Base-by-base conservation (phyloP, 2,797 vertebrate genomes). In the Champsocephalus gunnari region DNA sequence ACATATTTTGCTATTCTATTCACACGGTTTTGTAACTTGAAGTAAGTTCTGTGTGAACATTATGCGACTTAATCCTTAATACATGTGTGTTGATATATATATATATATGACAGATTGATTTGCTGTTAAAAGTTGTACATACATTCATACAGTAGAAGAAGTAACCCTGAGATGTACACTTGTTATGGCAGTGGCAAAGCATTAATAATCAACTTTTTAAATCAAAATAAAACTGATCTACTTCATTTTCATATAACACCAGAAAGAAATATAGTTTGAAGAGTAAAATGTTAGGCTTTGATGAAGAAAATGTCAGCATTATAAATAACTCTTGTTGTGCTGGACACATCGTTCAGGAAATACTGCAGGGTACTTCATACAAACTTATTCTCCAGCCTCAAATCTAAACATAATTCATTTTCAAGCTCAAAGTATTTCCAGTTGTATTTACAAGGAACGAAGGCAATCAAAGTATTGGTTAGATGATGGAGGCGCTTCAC, bases 131-230 rank as follows among this genome's bases (percentile, higher is more conserved):
- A 38, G 34, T 38, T 10, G 34, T 38, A 38, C 34, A 38, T 38
- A 38, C 6, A 38, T 38, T 38, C 34, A 38, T 7, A 38, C 34
- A 38, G 34, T 38, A 38, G 9, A 24, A 38, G 34, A 66, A 38
- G 34, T 14, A 75, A 69, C 50, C 61, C 59, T 69, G 69, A 79
- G 56, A 64, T 53, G 47, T 63, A 16, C 1, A 50, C 50, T 57
- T 12, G 38, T 32, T 73, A 21, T 44, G 1, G 21, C 56, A 69
- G 44, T 21, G 38, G 5, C 50, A 59, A 24, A 38, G 47, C n/a
- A 44, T 54, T 50, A 28, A 12, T 34, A 51, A 55, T 61, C 4
- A 54, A 11, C 50, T 43, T 63, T 48, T 50, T 10, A 48, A 56
- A 66, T 61, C 17, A 43, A 50, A 7, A 2, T 41, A 4, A 32